Base-by-base conservation (phyloP, 1,140 invertebrate genomes). In the Papilio glaucus region DNA sequence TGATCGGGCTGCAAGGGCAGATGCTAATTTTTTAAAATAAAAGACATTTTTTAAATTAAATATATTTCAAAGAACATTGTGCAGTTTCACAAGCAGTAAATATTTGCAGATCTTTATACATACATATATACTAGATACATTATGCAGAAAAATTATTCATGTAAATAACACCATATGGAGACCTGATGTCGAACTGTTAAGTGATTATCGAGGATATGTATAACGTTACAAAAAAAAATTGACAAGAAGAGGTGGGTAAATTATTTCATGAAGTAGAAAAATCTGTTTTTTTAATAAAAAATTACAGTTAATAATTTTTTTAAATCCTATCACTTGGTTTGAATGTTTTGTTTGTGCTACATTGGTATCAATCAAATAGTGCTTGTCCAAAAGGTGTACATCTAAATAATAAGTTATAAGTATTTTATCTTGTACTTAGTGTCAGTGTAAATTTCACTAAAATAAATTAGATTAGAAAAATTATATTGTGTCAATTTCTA, bases 401-500 rank as follows among this genome's bases (percentile, higher is more conserved):
- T n/a, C n/a, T n/a, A n/a, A n/a, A n/a, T n/a, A n/a, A n/a, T n/a
- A n/a, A n/a, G n/a, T n/a, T n/a, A 45, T 4, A 7, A 45, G 2
- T n/a, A 45, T 15, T 45, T 18, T 18, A 15, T 18, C 45, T 49
- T 49, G 18, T 21, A 49, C 45, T 49, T 13, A 49, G 1, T 49
- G 45, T 10, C 45, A 45, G 45, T 72, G 41, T 63, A 53, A 77
- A 63, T 42, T 21, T 60, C 6, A 39, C 21, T 60, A 68, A 13
- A 8, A 41, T 57, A 37, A 74, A 21, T 76, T 73, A 77, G 77
- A 79, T 76, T 83, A 78, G 79, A 71, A 60, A 72, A 57, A 89
- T 94, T 94, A 95, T 82, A 95, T 86, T 88, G 94, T 95, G 76
- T 96, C 95, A 72, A 97, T 93, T 75, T 95, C 91, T 83, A 96